phyloP scores from a whole-genome alignment of 2,113 vertebrate species.

The Alligator mississippiensis region DNA sequence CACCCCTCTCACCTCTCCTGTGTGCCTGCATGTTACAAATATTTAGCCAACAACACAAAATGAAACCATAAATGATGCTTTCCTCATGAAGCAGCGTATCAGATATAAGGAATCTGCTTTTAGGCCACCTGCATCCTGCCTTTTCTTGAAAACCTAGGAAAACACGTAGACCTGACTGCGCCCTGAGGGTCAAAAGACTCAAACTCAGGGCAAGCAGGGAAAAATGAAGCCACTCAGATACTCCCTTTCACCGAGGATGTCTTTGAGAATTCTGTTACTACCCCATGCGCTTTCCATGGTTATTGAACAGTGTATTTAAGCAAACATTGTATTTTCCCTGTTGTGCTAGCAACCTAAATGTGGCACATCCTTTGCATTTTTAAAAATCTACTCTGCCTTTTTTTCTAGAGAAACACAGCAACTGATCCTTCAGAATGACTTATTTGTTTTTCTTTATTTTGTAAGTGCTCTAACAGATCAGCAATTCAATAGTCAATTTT shows the following conservation, averaged over 20 bases:
- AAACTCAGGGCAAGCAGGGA: neutral
- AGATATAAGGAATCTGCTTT: neutral
- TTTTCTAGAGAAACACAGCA: neutral
- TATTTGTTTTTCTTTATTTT: neutral
- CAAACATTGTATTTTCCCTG: neutral
- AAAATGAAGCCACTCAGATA: neutral
- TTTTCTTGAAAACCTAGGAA: neutral
- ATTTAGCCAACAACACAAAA: neutral
- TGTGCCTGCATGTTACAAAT: neutral
- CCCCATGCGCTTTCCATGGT: neutral
- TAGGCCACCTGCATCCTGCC: neutral
- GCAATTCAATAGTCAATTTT: slow-evolving; percentile 26
- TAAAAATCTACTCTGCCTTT: neutral
- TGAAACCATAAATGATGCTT: neutral
- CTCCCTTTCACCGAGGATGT: neutral
- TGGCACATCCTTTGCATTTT: neutral
- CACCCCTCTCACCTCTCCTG: neutral
- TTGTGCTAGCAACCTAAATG: neutral
- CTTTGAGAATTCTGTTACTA: neutral
- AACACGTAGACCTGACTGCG: neutral
- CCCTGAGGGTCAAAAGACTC: neutral
- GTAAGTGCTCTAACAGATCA: neutral
- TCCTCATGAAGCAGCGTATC: neutral
- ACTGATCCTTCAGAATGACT: neutral
- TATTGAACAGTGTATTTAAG: neutral